These are phyloP conservation scores for Tiaroga cobitis DNA, from an alignment of 2,797 vertebrate genomes.

Conservation along the genomic window DNA sequence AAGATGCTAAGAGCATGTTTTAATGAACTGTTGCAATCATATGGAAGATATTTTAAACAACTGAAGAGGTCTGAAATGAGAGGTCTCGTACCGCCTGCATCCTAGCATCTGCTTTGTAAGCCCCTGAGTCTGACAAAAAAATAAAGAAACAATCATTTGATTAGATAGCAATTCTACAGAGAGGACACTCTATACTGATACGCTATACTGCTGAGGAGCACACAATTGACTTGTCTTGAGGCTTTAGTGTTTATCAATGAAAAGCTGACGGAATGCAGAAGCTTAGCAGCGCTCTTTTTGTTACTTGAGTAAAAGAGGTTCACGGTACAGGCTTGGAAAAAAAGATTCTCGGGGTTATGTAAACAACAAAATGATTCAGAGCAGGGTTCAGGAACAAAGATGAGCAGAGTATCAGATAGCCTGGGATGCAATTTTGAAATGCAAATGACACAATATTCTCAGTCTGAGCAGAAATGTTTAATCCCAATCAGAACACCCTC, in stretches of 20 bases:
- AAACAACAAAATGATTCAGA: conserved; percentile 1
- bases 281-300: neutral
- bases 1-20: neutral
- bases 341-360: neutral
- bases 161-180: neutral
- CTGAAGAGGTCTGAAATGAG: neutral
- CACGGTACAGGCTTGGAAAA: neutral
- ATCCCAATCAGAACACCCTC: conserved; percentile 4
- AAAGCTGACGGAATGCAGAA: neutral
- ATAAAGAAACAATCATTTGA: neutral
- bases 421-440: conserved; percentile 11
- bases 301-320: conserved; percentile 4
- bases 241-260: conserved; percentile 1
- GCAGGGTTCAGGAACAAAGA: neutral
- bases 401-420: conserved; percentile 8
- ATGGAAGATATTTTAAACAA: neutral
- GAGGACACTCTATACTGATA: conserved; percentile 12
- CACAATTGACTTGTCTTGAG: neutral
- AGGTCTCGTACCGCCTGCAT: neutral
- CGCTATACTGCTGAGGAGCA: neutral
- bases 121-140: neutral
- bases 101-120: neutral
- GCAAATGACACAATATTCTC: conserved; percentile 24
- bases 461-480: neutral
- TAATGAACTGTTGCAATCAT: conserved; percentile 4